A percentile compares a stretch with the other conserved stretches of the same genome.
phyloP scores from a whole-genome alignment of 2,888 invertebrate species.

The Morpho achilles region DNA sequence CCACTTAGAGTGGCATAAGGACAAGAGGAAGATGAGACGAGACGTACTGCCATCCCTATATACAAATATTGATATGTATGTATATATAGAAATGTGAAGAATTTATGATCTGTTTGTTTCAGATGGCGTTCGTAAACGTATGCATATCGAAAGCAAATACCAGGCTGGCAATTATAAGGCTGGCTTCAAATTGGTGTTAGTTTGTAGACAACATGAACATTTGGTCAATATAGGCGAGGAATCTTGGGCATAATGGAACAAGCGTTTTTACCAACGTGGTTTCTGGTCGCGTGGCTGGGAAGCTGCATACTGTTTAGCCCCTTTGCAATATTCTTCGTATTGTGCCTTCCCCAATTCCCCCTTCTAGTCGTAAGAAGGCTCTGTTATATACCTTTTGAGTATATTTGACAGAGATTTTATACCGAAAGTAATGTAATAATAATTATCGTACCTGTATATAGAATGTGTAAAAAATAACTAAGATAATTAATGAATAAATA shows the following conservation, averaged over 20 bases:
- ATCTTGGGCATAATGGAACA: slow-evolving; percentile 61
- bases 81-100: neutral
- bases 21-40: too few species aligned
- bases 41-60: too few species aligned
- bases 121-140: slow-evolving; percentile 72
- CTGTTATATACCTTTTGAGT: slow-evolving; percentile 83
- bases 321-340: slow-evolving; percentile 81
- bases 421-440: slow-evolving; percentile 2
- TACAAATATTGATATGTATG: too few species aligned
- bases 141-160: slow-evolving; percentile 42
- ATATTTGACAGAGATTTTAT: slow-evolving; percentile 61
- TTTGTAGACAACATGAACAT: slow-evolving; percentile 43
- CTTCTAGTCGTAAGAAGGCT: slow-evolving; percentile 82
- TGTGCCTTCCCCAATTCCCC: slow-evolving; percentile 85
- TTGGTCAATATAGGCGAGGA: slow-evolving; percentile 35
- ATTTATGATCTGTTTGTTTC: slow-evolving; percentile 38
- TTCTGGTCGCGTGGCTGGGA: slow-evolving; percentile 81
- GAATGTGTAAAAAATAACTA: slow-evolving; percentile 27
- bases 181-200: slow-evolving; percentile 26
- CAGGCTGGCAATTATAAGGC: slow-evolving; percentile 23
- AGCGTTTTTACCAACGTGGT: slow-evolving; percentile 74
- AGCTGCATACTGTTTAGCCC: slow-evolving; percentile 83
- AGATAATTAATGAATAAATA: slow-evolving; percentile 20
- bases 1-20: too few species aligned
- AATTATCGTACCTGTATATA: slow-evolving; percentile 1